Evolutionary conservation across 2,113 vertebrate genomes (phyloP), one percentile per base, ranked within the genome.

Genomic region (Eurypyga helias): DNA sequence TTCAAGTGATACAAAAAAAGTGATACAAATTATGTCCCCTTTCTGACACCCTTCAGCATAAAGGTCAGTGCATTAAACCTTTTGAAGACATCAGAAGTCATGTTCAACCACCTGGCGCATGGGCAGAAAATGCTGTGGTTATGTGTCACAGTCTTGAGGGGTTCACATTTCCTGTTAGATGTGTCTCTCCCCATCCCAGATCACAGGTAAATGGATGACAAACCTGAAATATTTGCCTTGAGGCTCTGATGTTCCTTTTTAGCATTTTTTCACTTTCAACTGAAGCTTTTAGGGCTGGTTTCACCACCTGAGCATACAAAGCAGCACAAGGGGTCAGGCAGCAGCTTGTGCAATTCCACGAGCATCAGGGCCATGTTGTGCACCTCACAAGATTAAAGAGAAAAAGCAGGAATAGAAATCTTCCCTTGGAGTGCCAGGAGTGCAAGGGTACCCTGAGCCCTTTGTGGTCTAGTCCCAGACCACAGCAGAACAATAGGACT

Each of bases 201-300:
- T 33, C 62, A 80, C 52, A 66, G 6, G 23, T 45, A 60, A 82
- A 41, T 28, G 36, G 24, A 20, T 20, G 21, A 16, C 5, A 62
- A 67, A 6, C 33, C n/a, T 62, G 43, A 81, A 89, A 19, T n/a
- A 29, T 24, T 72, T 60, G 9, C 28, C 28, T 46, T 6, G 4
- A 86, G 34, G 33, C 33, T 49, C 7, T 48, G 24, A 8, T 4
- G 4, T 36, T 34, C 29, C 28, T 73, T 65, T 55, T 41, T 16
- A 78, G 2, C 11, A 5, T 8, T 26, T 28, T 28, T 60, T 36
- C 2, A 2, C 14, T 38, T 65, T 7, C 4, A 4, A 1, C 26
- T 28, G 15, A 36, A 31, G 28, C 3, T 48, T 61, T 71, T 54
- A 70, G 34, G 54, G 8, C 13, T 73, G 54, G 21, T 75, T 79